Percentiles rank a stretch among this genome's conserved stretches.
Evolutionary conservation across 2,113 vertebrate genomes (phyloP).

Genomic region (Oryzias melastigma): DNA sequence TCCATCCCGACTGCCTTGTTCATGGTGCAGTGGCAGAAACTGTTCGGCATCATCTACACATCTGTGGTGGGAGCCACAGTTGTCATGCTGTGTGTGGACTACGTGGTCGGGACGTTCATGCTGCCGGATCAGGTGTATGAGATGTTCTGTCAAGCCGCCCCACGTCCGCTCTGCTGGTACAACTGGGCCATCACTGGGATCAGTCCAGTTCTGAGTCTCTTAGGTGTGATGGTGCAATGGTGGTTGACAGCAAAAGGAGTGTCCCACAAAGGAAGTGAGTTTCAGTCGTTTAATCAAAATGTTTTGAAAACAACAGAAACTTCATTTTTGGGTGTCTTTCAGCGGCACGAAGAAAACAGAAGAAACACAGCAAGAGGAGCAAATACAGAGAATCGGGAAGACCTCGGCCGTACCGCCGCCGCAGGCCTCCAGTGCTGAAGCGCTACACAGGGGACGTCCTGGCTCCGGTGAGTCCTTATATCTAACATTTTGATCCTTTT

Average conservation of each 20-base stretch:
- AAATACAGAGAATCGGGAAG: constrained; percentile 69
- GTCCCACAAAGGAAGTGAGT: constrained; percentile 77
- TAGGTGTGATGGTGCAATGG: constrained; percentile 82
- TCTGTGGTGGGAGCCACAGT: constrained; percentile 78
- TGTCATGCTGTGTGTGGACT: constrained; percentile 80
- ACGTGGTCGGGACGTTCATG: constrained; percentile 75
- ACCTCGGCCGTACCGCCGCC: constrained; percentile 62
- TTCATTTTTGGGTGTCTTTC: constrained; percentile 1
- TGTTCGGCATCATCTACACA: constrained; percentile 81
- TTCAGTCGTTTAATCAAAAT: background rate
- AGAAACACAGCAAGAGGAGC: constrained; percentile 72
- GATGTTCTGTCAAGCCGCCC: constrained; percentile 65
- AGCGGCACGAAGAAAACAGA: constrained; percentile 69
- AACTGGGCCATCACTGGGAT: constrained; percentile 82
- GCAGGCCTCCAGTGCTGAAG: constrained; percentile 69
- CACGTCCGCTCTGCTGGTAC: constrained; percentile 82
- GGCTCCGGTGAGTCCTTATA: constrained; percentile 75
- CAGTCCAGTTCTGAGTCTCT: constrained; percentile 76
- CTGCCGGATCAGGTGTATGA: constrained; percentile 76
- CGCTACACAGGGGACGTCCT: constrained; percentile 83
- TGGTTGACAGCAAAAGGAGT: constrained; percentile 78
- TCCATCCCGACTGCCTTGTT: constrained; percentile 77
- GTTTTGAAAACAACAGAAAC: no score
- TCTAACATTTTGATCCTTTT: background rate
- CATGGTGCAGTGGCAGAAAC: constrained; percentile 83